These are phyloP conservation scores for roundworm (Caenorhabditis elegans) DNA, from an alignment of 1,140 invertebrate species.

Conservation along the genomic window DNA sequence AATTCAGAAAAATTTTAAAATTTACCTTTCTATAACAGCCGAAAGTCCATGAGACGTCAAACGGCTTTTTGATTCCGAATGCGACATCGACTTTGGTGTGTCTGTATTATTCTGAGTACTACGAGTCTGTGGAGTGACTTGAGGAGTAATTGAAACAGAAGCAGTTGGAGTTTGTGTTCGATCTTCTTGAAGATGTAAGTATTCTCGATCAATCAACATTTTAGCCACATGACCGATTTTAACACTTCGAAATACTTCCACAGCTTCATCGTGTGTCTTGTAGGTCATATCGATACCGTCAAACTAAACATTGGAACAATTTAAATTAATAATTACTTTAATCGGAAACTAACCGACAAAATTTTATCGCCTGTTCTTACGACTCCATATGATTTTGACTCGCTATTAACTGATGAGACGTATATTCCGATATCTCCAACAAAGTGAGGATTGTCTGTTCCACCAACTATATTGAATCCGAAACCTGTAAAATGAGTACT, in stretches of 20 bases:
- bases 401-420: slow-evolving; percentile 67
- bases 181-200: neutral
- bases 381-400: slow-evolving; percentile 67
- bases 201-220: slow-evolving; percentile 9
- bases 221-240: neutral
- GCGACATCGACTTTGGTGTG: neutral
- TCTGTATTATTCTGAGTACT: neutral
- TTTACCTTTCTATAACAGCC: slow-evolving; percentile 9
- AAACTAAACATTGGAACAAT: slow-evolving; percentile 42
- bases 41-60: neutral
- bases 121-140: neutral
- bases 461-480: slow-evolving; percentile 69
- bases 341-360: slow-evolving; percentile 40
- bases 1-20: neutral
- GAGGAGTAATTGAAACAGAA: neutral
- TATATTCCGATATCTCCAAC: slow-evolving; percentile 68
- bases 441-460: slow-evolving; percentile 67
- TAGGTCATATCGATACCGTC: slow-evolving; percentile 46
- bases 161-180: neutral
- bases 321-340: neutral
- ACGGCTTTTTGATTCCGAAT: neutral
- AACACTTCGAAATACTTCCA: slow-evolving; percentile 50
- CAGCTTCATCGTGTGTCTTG: slow-evolving; percentile 54
- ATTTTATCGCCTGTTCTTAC: slow-evolving; percentile 67
- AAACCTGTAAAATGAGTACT: slow-evolving; percentile 63